These are phyloP conservation scores for Globia sparganii DNA, from an alignment of 2,888 invertebrate species.

Conservation along the genomic window DNA sequence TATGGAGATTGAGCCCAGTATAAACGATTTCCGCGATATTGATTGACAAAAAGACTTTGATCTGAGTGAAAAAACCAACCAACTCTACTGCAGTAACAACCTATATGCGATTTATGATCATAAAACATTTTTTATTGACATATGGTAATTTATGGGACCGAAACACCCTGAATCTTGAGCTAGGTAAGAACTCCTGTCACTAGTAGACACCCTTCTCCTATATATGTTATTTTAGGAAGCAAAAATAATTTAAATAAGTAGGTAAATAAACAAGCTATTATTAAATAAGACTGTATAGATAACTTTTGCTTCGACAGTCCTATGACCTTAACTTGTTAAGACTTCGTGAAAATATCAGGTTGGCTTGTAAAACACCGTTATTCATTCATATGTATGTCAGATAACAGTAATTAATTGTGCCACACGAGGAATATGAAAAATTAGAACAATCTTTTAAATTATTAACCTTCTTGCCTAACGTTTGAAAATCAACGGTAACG, in stretches of 20 bases:
- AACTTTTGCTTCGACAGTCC: background rate
- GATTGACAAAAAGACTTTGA: constrained; percentile 24
- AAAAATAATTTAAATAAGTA: background rate
- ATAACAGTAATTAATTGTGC: background rate
- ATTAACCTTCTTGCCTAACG: background rate
- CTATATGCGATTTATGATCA: constrained; percentile 17
- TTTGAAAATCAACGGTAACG: constrained; percentile 11
- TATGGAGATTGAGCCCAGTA: constrained; percentile 20
- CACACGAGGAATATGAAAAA: background rate
- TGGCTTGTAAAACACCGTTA: background rate
- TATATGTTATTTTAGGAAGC: background rate
- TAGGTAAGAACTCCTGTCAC: constrained; percentile 25
- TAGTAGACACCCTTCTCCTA: background rate
- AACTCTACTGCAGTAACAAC: background rate
- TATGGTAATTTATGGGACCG: constrained; percentile 36
- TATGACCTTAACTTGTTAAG: background rate
- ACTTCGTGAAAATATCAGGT: background rate
- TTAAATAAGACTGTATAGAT: background rate
- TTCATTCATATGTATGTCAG: background rate
- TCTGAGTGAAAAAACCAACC: background rate
- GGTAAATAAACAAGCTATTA: background rate
- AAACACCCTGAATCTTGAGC: constrained; percentile 20
- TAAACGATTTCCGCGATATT: constrained; percentile 25
- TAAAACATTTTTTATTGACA: constrained; percentile 51
- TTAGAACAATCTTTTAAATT: background rate